Conservation (phyloP, 2,113 vertebrate genomes). For the Ptilonorhynchus violaceus region DNA sequence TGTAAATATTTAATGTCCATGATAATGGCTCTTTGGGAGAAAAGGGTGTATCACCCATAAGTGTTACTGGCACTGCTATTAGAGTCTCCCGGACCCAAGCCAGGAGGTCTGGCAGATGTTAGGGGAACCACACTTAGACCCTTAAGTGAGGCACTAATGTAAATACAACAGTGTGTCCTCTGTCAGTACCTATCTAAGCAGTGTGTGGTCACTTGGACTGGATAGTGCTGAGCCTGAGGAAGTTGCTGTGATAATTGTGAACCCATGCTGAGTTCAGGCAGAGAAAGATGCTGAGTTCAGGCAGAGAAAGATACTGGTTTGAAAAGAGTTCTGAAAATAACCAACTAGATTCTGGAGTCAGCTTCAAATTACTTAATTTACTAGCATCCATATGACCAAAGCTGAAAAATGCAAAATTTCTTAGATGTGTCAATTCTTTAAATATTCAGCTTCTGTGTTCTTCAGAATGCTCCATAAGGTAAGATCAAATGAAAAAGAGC, state of each 20-base stretch:
- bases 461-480: neutral
- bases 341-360: neutral
- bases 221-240: neutral
- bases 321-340: neutral
- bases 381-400: neutral
- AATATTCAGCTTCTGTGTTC: neutral
- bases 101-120: neutral
- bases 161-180: neutral
- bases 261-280: neutral
- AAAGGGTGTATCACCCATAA: neutral
- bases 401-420: neutral
- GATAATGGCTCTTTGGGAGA: constrained; percentile 10
- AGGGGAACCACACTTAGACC: neutral
- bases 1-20: constrained; percentile 47
- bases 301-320: neutral
- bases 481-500: neutral
- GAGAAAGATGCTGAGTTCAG: neutral
- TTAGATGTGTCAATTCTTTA: neutral
- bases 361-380: neutral
- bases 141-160: neutral
- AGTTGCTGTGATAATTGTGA: neutral
- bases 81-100: neutral
- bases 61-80: constrained; percentile 42
- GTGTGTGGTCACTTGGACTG: neutral
- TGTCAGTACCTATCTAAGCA: neutral